A percentile compares a stretch with the other conserved stretches of the same genome.
These are phyloP conservation scores for Mimumesa dahlbomi DNA, from an alignment of 2,888 invertebrate genomes.

Conservation along the genomic window DNA sequence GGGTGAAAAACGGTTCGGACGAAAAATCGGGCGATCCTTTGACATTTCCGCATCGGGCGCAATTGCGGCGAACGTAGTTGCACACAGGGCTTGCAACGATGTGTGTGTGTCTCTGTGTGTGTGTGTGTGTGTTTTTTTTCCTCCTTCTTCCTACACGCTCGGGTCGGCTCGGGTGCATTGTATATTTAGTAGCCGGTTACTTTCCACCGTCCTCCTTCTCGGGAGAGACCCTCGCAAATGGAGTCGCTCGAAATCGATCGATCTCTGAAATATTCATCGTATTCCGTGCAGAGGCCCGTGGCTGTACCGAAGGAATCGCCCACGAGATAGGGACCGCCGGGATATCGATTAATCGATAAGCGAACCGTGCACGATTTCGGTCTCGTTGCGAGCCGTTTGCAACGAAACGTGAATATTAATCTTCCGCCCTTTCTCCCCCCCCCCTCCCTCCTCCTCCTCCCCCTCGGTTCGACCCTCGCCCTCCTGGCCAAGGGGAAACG, in stretches of 20 bases:
- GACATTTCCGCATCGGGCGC: conserved; percentile 24
- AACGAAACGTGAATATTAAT: conserved; percentile 47
- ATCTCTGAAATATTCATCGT: conserved; percentile 72
- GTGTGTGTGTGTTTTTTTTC: conserved; percentile 23
- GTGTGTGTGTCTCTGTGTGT: conserved; percentile 18
- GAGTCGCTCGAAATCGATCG: conserved; percentile 68
- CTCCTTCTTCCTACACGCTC: conserved; percentile 29
- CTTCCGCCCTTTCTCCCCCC: not conserved
- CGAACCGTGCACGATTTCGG: conserved; percentile 41
- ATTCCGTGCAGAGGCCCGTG: conserved; percentile 52
- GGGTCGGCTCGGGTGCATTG: conserved; percentile 54
- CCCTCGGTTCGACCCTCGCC: not conserved
- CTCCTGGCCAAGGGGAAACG: not conserved
- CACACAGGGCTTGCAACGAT: conserved; percentile 10
- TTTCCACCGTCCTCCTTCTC: conserved; percentile 55
- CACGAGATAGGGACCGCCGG: conserved; percentile 29
- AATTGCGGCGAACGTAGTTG: conserved; percentile 16
- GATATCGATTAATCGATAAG: conserved; percentile 54
- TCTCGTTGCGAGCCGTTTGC: conserved; percentile 21
- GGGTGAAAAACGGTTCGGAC: not conserved
- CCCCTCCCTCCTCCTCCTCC: no score
- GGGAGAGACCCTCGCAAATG: conserved; percentile 34
- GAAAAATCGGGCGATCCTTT: conserved; percentile 22
- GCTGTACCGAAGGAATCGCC: conserved; percentile 56
- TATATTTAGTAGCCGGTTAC: conserved; percentile 64